Evolutionary conservation across 2,797 vertebrate genomes (phyloP).

Genomic region (Spheniscus humboldti): DNA sequence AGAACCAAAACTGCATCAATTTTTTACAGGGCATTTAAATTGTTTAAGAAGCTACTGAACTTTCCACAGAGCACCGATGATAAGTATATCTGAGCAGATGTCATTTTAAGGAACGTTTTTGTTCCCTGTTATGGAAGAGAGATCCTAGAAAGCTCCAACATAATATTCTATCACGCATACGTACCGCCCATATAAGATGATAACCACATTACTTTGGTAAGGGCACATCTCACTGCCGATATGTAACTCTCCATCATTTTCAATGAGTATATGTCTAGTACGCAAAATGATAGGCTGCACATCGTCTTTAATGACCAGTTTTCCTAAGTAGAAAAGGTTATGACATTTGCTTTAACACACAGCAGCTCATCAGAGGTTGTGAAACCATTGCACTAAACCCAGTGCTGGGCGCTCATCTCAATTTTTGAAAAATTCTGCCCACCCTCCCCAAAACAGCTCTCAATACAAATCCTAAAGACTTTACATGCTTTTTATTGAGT

Average conservation of each 20-base stretch:
- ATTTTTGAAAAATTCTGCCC: neutral
- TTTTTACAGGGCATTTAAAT: neutral
- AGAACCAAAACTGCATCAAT: neutral
- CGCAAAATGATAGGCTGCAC: slow-evolving; percentile 81
- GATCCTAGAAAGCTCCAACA: neutral
- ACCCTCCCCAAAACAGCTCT: neutral
- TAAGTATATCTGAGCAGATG: neutral
- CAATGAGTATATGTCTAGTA: slow-evolving; percentile 88
- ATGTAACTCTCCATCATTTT: slow-evolving; percentile 85
- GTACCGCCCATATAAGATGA: slow-evolving; percentile 90
- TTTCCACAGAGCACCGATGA: neutral
- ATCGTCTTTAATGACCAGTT: slow-evolving; percentile 88
- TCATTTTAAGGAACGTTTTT: neutral
- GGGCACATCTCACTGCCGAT: slow-evolving; percentile 89
- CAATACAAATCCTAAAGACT: neutral
- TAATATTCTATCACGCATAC: neutral
- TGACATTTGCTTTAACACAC: neutral
- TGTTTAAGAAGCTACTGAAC: neutral
- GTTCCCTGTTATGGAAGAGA: neutral
- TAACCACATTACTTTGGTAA: slow-evolving; percentile 85
- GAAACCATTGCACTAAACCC: neutral
- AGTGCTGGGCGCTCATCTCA: neutral
- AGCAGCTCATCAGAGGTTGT: neutral
- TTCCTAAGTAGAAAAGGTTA: slow-evolving; percentile 73
- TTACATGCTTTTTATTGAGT: neutral